Conservation (phyloP, 2,888 invertebrate species). For the Loripinus fragilis region DNA sequence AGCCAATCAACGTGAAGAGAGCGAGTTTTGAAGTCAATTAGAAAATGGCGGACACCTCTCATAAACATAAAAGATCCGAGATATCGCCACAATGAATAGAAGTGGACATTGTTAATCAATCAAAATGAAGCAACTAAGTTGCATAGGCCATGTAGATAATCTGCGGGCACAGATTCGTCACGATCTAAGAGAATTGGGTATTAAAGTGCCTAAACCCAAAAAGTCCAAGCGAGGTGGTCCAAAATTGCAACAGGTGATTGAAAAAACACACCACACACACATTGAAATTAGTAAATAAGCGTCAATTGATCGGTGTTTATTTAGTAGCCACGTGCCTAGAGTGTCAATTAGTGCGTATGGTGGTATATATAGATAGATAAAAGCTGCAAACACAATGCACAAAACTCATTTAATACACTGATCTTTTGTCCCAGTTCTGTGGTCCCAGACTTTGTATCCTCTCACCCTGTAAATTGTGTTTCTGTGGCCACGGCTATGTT, state of each 20-base stretch:
- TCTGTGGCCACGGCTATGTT: too few relatives aligned
- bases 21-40: slow-evolving; percentile 68
- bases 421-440: too few relatives aligned
- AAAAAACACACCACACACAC: too few relatives aligned
- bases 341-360: too few relatives aligned
- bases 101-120: not conserved
- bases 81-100: not conserved
- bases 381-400: too few relatives aligned
- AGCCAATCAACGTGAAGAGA: slow-evolving; percentile 69
- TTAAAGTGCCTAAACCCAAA: slow-evolving; percentile 79
- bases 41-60: slow-evolving; percentile 30
- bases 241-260: slow-evolving; percentile 21
- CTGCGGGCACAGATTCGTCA: slow-evolving; percentile 73
- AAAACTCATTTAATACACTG: too few relatives aligned
- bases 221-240: slow-evolving; percentile 68
- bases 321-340: too few relatives aligned
- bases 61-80: not conserved
- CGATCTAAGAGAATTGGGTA: slow-evolving; percentile 78
- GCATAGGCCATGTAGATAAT: slow-evolving; percentile 72
- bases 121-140: slow-evolving; percentile 72
- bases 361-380: too few relatives aligned
- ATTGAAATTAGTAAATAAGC: too few relatives aligned
- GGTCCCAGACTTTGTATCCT: too few relatives aligned
- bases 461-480: too few relatives aligned
- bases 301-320: too few relatives aligned